phyloP scores from a whole-genome alignment of 2,888 invertebrate genomes.

The Pristionchus entomophagus region DNA sequence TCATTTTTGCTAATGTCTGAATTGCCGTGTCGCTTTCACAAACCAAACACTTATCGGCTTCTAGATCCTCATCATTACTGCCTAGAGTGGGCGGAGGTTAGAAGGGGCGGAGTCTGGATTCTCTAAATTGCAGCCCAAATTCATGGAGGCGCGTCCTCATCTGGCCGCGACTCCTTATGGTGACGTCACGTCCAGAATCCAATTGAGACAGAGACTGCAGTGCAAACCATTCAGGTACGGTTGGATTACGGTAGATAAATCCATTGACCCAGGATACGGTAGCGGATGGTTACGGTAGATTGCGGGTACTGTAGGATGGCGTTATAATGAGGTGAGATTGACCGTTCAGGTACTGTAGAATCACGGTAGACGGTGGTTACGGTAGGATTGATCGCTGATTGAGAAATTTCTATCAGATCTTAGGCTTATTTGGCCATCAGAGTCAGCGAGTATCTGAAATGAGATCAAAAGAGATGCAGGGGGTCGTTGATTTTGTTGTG shows the following conservation, averaged over 20 bases:
- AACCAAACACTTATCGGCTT: too few species aligned
- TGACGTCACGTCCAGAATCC: constrained; percentile 87
- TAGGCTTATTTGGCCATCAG: too few species aligned
- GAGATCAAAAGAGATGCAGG: too few species aligned
- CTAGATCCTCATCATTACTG: too few species aligned
- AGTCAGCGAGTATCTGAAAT: too few species aligned
- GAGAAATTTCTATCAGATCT: too few species aligned
- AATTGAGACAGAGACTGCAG: constrained; percentile 86
- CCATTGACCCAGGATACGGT: too few species aligned
- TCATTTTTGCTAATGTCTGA: too few species aligned
- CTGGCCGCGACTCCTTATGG: constrained; percentile 84
- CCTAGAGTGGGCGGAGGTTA: not conserved
- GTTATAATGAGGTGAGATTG: not conserved
- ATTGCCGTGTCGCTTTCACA: too few species aligned
- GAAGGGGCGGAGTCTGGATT: not conserved
- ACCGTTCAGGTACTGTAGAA: not conserved
- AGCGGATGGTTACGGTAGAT: not conserved
- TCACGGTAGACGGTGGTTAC: not conserved
- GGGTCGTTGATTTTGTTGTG: too few species aligned
- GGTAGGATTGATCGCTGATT: too few species aligned
- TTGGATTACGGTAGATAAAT: not conserved
- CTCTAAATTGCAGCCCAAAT: constrained; percentile 81
- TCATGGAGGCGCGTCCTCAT: constrained; percentile 66
- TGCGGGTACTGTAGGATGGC: not conserved
- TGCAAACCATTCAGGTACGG: constrained; percentile 94